A percentile compares a stretch with the other conserved stretches of the same genome.
These are phyloP conservation scores for Montipora efflorescens DNA, from an alignment of 64 coral and sea anemone species.

Conservation along the genomic window DNA sequence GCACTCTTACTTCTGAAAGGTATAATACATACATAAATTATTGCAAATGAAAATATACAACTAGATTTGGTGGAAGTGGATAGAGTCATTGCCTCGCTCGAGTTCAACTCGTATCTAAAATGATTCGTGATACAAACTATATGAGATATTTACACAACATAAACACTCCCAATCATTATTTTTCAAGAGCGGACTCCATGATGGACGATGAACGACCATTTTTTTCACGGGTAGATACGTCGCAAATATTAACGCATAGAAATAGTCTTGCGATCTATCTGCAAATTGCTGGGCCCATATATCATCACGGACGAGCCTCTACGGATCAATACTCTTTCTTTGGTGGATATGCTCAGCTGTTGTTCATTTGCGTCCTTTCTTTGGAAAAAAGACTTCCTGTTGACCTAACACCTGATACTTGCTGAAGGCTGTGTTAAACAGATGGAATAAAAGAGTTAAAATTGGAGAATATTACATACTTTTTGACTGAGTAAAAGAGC, in stretches of 20 bases:
- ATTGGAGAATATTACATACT: background rate
- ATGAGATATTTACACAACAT: background rate
- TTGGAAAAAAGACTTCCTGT: slow-evolving; percentile 74
- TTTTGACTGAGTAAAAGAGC: no score
- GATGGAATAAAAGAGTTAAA: background rate
- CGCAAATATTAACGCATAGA: background rate
- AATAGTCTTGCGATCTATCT: background rate
- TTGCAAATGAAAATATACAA: background rate
- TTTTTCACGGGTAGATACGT: no score
- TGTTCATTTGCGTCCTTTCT: slow-evolving; percentile 24
- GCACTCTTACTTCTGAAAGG: no score
- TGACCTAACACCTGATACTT: slow-evolving; percentile 83
- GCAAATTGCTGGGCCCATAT: background rate
- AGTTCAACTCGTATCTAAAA: background rate
- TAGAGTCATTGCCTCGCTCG: background rate
- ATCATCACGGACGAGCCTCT: background rate
- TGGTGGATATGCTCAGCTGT: background rate
- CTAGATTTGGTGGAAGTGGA: background rate
- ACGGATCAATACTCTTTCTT: background rate
- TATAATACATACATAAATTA: background rate
- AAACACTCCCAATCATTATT: background rate
- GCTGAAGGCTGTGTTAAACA: slow-evolving; percentile 68
- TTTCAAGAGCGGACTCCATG: no score
- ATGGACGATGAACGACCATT: no score
- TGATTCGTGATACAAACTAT: background rate